phyloP scores from a whole-genome alignment of 2,113 vertebrate species.

The Fukomys damarensis region DNA sequence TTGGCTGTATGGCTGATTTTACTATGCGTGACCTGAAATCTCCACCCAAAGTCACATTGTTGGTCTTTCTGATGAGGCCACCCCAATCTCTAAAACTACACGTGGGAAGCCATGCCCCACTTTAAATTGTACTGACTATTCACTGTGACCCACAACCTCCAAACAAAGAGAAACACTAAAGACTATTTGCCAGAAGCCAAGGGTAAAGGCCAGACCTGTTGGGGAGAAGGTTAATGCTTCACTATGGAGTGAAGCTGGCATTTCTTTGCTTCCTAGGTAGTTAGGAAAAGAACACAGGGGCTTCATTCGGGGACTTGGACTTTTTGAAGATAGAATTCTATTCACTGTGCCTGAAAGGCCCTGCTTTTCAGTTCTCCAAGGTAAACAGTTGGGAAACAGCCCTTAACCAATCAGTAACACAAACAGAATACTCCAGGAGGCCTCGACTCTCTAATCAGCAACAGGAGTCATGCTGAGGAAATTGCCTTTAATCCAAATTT shows the following conservation, averaged over 20 bases:
- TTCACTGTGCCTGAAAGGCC: neutral
- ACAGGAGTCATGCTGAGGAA: constrained; percentile 15
- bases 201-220: neutral
- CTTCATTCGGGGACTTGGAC: neutral
- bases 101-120: neutral
- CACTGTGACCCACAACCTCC: neutral
- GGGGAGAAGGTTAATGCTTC: neutral
- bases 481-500: constrained; percentile 69
- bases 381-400: neutral
- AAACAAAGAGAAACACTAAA: neutral
- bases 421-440: constrained; percentile 45
- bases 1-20: neutral
- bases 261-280: neutral
- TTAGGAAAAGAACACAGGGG: neutral
- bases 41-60: neutral
- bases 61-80: neutral
- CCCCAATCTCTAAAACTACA: neutral
- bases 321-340: neutral
- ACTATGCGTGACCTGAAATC: neutral
- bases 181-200: neutral
- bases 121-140: neutral
- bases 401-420: constrained; percentile 53
- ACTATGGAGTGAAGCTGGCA: neutral
- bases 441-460: constrained; percentile 40
- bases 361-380: neutral